These are phyloP conservation scores for Chesias legatella DNA, from an alignment of 2,888 invertebrate genomes.

Conservation along the genomic window DNA sequence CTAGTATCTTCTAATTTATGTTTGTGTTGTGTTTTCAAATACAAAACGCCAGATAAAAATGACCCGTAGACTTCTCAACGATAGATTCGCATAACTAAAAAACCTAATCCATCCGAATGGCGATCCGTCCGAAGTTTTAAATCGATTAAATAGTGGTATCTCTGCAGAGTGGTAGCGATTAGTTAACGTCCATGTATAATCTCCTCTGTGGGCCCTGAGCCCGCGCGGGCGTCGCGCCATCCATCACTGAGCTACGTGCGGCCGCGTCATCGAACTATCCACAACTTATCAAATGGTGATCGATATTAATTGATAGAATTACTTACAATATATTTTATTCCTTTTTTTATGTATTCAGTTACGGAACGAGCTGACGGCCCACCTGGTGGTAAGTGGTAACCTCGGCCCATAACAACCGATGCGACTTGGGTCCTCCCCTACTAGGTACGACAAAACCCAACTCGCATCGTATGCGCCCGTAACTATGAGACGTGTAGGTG, in stretches of 20 bases:
- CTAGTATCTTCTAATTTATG: too few relatives aligned
- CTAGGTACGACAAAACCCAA: too few relatives aligned
- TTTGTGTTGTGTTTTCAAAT: too few relatives aligned
- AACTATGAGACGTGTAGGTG: too few relatives aligned
- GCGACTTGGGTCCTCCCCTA: too few relatives aligned
- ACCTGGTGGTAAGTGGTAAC: too few relatives aligned
- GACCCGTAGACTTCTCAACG: background rate
- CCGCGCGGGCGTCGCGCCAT: conserved; percentile 62
- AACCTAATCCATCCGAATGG: conserved; percentile 26
- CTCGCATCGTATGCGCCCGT: too few relatives aligned
- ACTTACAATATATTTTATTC: conserved; percentile 10
- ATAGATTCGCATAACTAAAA: conserved; percentile 17
- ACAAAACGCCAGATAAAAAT: too few relatives aligned
- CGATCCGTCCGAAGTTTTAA: conserved; percentile 52
- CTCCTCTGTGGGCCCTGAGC: conserved; percentile 74
- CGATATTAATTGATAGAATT: conserved; percentile 4
- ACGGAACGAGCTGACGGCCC: too few relatives aligned
- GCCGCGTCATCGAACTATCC: conserved; percentile 48
- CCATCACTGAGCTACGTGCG: conserved; percentile 60
- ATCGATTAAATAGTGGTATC: conserved; percentile 69
- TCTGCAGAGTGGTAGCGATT: conserved; percentile 64
- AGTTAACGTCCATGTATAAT: conserved; percentile 76
- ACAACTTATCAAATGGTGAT: conserved; percentile 18
- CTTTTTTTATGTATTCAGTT: too few relatives aligned
- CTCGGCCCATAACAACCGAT: too few relatives aligned